phyloP scores from a whole-genome alignment of 2,888 invertebrate species.

The Melolontha melolontha region DNA sequence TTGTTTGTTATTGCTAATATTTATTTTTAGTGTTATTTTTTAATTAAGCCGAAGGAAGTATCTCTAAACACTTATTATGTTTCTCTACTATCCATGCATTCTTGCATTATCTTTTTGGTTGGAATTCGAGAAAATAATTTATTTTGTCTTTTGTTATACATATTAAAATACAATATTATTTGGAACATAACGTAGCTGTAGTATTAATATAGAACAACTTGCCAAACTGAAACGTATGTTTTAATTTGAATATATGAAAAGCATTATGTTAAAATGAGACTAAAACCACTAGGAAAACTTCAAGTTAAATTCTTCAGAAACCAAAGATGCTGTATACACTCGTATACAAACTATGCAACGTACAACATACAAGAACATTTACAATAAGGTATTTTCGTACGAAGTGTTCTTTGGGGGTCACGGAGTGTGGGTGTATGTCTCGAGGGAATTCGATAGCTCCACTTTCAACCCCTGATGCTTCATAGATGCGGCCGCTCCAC shows the following conservation, averaged over 20 bases:
- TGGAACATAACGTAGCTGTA: too few species aligned
- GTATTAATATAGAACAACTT: too few species aligned
- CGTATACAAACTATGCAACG: conserved; percentile 12
- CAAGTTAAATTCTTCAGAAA: conserved; percentile 38
- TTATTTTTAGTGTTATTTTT: too few species aligned
- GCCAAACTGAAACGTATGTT: too few species aligned
- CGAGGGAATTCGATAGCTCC: conserved; percentile 50
- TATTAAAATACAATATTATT: too few species aligned
- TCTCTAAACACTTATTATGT: too few species aligned
- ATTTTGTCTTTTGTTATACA: too few species aligned
- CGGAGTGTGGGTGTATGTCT: conserved; percentile 25
- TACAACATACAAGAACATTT: conserved; percentile 40
- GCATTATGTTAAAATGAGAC: background rate
- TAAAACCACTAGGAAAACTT: background rate
- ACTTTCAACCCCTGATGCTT: conserved; percentile 48
- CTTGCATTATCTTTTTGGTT: too few species aligned
- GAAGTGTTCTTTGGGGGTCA: conserved; percentile 47
- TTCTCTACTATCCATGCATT: too few species aligned
- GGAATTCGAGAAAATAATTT: too few species aligned
- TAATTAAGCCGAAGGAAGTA: too few species aligned
- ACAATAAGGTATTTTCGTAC: conserved; percentile 49
- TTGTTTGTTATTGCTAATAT: too few species aligned
- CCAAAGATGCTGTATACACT: conserved; percentile 22
- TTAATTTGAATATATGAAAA: background rate
- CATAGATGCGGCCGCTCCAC: conserved; percentile 36